Conservation (phyloP, 2,113 vertebrate genomes). For the sheep (Ovis aries) region ARS-UI_Ramb_v3.0 NC_056055.1:74519501-74520000, state of each 20-base stretch:
- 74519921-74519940: background rate
- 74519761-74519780: background rate
- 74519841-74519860: background rate
- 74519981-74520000: background rate
- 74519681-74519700: background rate
- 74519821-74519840: background rate
- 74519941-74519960: background rate
- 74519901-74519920: background rate
- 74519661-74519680: background rate
- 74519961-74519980: background rate
- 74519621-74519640: background rate
- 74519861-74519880: background rate
- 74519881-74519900: background rate
- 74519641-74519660: background rate
- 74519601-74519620: background rate
- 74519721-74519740: background rate
- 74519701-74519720: background rate
- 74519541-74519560: background rate
- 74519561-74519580: background rate
- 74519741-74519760: background rate
- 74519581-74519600: background rate
- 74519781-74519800: constrained; percentile 11
- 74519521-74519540: background rate
- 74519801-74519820: background rate
- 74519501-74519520: background rate